A percentile compares a stretch with the other conserved stretches of the same genome.
These are phyloP conservation scores for Zaprionus bogoriensis DNA, from an alignment of 2,888 invertebrate genomes.

Conservation along the genomic window DNA sequence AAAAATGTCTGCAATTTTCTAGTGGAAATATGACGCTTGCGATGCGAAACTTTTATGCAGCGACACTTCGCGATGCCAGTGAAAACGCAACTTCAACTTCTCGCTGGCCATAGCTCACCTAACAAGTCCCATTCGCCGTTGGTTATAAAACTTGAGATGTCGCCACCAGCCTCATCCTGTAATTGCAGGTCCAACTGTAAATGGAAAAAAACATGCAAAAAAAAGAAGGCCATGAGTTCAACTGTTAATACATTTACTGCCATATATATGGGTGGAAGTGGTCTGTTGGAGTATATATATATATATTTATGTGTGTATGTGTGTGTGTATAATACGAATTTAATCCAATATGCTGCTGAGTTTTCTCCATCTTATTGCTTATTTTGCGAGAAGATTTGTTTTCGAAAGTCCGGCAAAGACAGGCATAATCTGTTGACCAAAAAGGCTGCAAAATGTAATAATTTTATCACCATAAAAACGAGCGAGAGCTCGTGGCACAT, in stretches of 20 bases:
- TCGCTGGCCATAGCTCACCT: conserved; percentile 86
- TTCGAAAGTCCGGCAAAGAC: conserved; percentile 39
- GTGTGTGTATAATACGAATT: not conserved
- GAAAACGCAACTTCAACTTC: not conserved
- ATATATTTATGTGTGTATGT: conserved; percentile 1
- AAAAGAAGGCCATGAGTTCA: conserved; percentile 12
- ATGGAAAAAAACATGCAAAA: conserved; percentile 18
- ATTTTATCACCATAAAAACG: conserved; percentile 52
- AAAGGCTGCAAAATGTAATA: conserved; percentile 48
- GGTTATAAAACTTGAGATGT: conserved; percentile 98
- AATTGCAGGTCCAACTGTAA: conserved; percentile 95
- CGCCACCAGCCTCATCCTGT: conserved; percentile 95
- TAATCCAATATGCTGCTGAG: conserved; percentile 16
- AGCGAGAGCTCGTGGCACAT: conserved; percentile 2
- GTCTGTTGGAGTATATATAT: too few species aligned
- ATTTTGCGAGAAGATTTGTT: conserved; percentile 31
- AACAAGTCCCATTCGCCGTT: conserved; percentile 99
- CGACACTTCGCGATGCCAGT: too few species aligned
- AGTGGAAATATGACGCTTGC: not conserved
- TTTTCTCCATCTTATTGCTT: conserved; percentile 23
- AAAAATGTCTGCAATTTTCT: not conserved
- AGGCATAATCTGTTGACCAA: conserved; percentile 46
- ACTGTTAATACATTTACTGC: not conserved
- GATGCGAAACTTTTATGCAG: not conserved
- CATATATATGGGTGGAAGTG: not conserved